Conservation (phyloP, 2,113 vertebrate genomes). For the Rana temporaria region DNA sequence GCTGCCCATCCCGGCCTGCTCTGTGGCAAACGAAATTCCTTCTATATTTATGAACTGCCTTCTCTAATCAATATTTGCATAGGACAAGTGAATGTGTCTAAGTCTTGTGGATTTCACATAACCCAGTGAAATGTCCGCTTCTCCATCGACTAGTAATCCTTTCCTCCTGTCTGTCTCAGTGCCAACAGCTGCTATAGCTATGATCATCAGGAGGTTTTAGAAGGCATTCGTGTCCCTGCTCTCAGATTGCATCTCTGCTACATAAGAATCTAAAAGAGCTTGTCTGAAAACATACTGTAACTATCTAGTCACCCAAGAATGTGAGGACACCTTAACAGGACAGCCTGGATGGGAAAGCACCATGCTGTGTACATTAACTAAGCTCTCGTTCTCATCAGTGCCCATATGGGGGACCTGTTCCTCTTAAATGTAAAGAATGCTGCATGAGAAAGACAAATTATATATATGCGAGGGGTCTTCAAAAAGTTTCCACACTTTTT, state of each 20-base stretch:
- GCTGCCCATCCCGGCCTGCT: background rate
- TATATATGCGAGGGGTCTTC: too few species aligned
- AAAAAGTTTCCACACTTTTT: too few species aligned
- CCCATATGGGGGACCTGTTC: too few species aligned
- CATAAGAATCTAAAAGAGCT: slow-evolving; percentile 55
- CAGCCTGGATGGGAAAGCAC: slow-evolving; percentile 25
- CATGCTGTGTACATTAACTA: too few species aligned
- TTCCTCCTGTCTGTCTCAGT: slow-evolving; percentile 48
- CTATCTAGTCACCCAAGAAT: slow-evolving; percentile 54
- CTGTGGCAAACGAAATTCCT: slow-evolving; percentile 2
- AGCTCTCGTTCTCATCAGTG: too few species aligned
- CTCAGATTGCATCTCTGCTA: slow-evolving; percentile 52
- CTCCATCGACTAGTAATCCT: slow-evolving; percentile 34
- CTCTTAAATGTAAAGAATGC: too few species aligned
- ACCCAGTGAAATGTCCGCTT: slow-evolving; percentile 34
- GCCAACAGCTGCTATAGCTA: slow-evolving; percentile 55
- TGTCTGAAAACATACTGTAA: slow-evolving; percentile 54
- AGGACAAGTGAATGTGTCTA: slow-evolving; percentile 33
- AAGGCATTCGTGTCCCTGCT: slow-evolving; percentile 52
- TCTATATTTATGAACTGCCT: slow-evolving; percentile 6
- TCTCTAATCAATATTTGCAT: slow-evolving; percentile 38
- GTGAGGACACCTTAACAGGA: slow-evolving; percentile 32
- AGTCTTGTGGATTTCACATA: slow-evolving; percentile 40
- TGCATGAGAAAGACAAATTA: too few species aligned
- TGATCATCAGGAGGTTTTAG: slow-evolving; percentile 54